A percentile compares a stretch with the other conserved stretches of the same genome.
Evolutionary conservation across 2,797 vertebrate species (phyloP).

Genomic region (Eremophila alpestris): DNA sequence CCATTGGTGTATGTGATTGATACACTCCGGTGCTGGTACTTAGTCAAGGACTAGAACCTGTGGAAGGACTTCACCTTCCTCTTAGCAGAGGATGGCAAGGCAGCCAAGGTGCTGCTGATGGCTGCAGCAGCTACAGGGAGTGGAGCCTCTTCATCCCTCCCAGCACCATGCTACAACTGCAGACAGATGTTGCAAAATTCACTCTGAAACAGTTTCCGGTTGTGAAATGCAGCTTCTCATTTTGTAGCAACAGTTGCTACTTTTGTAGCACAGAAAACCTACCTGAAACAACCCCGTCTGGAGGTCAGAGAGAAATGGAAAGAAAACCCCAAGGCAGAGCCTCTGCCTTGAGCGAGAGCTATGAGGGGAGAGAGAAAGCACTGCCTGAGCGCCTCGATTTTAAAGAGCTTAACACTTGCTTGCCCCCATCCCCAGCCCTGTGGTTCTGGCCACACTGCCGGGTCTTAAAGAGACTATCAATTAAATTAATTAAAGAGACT

Average conservation of each 20-base stretch:
- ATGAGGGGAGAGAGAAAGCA: neutral
- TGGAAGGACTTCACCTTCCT: neutral
- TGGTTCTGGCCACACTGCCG: fast-evolving
- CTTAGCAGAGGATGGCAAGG: neutral
- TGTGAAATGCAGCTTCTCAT: neutral
- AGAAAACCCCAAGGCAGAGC: fast-evolving
- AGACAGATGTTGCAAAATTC: neutral
- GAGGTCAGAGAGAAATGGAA: neutral
- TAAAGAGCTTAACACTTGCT: neutral
- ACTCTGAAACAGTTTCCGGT: neutral
- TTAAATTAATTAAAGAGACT: neutral
- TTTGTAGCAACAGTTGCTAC: neutral
- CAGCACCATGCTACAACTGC: neutral
- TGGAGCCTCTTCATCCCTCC: neutral
- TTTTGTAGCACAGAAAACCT: neutral
- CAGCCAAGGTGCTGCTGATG: fast-evolving
- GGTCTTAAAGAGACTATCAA: neutral
- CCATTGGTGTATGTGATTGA: fast-evolving
- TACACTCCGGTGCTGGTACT: fast-evolving
- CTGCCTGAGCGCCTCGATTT: neutral
- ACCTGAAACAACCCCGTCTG: neutral
- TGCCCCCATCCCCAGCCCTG: neutral
- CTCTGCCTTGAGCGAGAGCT: neutral
- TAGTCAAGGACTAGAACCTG: neutral
- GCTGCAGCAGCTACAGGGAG: neutral